A percentile compares a stretch with the other conserved stretches of the same genome.
phyloP scores from a whole-genome alignment of 2,888 invertebrate genomes.

The Laspeyria flexula region DNA sequence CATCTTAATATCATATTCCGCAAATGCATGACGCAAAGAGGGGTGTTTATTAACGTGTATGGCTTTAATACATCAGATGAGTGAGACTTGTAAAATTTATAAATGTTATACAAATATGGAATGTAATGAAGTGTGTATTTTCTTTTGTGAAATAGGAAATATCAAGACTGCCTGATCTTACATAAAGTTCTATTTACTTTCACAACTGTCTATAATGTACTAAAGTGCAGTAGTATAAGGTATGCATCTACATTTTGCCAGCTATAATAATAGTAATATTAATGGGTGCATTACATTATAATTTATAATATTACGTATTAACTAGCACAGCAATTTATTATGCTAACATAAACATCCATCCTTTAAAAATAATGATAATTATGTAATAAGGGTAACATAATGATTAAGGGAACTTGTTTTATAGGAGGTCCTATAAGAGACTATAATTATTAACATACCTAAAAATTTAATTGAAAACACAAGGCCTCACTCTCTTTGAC shows the following conservation, averaged over 20 bases:
- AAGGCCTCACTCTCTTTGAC: slow-evolving; percentile 10
- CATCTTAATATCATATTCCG: too few relatives aligned
- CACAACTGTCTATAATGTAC: slow-evolving; percentile 21
- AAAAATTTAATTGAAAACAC: slow-evolving; percentile 10
- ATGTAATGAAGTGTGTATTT: too few relatives aligned
- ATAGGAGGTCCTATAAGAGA: not conserved
- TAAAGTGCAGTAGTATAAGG: slow-evolving; percentile 21
- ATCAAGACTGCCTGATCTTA: slow-evolving; percentile 3
- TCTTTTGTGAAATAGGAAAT: not conserved
- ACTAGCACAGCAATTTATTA: slow-evolving; percentile 40
- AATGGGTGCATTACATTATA: slow-evolving; percentile 38
- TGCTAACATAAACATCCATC: slow-evolving; percentile 28
- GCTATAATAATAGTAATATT: slow-evolving; percentile 28
- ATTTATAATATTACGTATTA: slow-evolving; percentile 34
- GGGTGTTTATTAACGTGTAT: too few relatives aligned
- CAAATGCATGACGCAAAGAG: too few relatives aligned
- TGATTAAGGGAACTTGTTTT: too few relatives aligned
- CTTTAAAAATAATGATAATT: slow-evolving; percentile 7
- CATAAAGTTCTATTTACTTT: slow-evolving; percentile 11
- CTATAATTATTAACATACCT: not conserved
- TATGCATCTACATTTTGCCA: slow-evolving; percentile 19
- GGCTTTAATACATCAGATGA: too few relatives aligned
- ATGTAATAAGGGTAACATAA: not conserved
- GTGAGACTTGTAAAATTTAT: too few relatives aligned
- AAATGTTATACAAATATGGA: too few relatives aligned